These are phyloP conservation scores for Heliopora coerulea DNA, from an alignment of 92 coral and sea anemone genomes.

Conservation along the genomic window DNA sequence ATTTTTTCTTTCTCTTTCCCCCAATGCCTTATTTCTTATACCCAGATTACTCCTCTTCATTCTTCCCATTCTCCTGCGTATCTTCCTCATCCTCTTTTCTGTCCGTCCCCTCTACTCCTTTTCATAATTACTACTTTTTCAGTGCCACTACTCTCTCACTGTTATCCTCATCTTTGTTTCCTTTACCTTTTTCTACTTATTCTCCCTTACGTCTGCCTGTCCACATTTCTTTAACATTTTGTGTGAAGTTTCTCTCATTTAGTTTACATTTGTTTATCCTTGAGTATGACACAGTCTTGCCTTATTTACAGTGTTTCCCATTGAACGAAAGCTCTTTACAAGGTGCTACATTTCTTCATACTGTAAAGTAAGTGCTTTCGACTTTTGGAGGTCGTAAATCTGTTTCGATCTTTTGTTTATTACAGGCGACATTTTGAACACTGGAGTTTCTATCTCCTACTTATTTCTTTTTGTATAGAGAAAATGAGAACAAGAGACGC, in stretches of 20 bases:
- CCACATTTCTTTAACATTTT: conserved; percentile 20
- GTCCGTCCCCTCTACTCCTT: conserved; percentile 1
- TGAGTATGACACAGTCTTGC: not conserved
- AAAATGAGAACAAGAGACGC: conserved; percentile 88
- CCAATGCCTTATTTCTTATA: not conserved
- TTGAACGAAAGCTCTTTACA: conserved; percentile 26
- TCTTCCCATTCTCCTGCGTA: conserved; percentile 4
- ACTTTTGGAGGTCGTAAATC: too few relatives aligned
- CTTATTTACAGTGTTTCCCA: conserved; percentile 22
- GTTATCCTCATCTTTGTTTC: conserved; percentile 5
- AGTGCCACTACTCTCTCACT: not conserved
- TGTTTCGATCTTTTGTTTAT: not conserved
- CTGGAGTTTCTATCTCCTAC: not conserved
- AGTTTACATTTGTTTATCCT: not conserved
- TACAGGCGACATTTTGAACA: not conserved
- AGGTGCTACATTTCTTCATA: conserved; percentile 38
- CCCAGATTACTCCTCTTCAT: not conserved
- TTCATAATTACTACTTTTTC: too few relatives aligned
- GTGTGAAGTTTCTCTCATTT: too few relatives aligned
- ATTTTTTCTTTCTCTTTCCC: too few relatives aligned
- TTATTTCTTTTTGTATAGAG: conserved; percentile 53
- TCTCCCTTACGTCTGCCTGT: conserved; percentile 5
- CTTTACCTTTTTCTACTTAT: conserved; percentile 50
- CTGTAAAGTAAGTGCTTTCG: conserved; percentile 25
- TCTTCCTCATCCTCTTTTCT: conserved; percentile 20